Percentiles rank a stretch among this genome's conserved stretches.
phyloP scores from a whole-genome alignment of 2,888 invertebrate species.

The Philopedon plagiatum region DNA sequence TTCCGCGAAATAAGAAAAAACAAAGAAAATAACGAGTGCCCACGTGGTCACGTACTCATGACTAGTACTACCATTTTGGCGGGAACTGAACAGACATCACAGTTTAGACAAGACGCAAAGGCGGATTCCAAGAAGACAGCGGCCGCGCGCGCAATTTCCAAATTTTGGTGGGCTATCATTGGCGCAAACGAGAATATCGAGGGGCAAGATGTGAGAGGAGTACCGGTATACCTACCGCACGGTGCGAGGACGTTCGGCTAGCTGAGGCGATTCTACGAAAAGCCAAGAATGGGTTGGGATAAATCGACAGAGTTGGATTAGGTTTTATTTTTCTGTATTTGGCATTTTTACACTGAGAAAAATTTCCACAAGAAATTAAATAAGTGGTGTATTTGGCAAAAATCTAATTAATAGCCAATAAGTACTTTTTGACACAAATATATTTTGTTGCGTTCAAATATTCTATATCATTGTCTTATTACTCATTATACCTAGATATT shows the following conservation, averaged over 20 bases:
- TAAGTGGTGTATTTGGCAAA: too few relatives aligned
- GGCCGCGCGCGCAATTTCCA: slow-evolving; percentile 31
- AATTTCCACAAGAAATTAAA: too few relatives aligned
- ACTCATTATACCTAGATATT: too few relatives aligned
- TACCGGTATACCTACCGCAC: slow-evolving; percentile 36
- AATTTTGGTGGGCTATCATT: slow-evolving; percentile 38
- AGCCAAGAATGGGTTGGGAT: slow-evolving; percentile 10
- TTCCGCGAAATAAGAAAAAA: not conserved
- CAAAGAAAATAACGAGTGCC: slow-evolving; percentile 2
- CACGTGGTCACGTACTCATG: slow-evolving; percentile 33
- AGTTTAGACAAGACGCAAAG: slow-evolving; percentile 8
- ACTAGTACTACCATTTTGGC: slow-evolving; percentile 49
- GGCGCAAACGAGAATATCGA: slow-evolving; percentile 31
- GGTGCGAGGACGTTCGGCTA: not conserved
- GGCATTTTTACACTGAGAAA: too few relatives aligned
- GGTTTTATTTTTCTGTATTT: not conserved
- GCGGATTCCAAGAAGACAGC: slow-evolving; percentile 23
- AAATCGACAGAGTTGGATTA: slow-evolving; percentile 16
- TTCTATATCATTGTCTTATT: too few relatives aligned
- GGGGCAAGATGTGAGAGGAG: slow-evolving; percentile 2
- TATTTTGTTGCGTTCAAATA: too few relatives aligned
- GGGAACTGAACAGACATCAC: slow-evolving; percentile 37
- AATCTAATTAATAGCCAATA: too few relatives aligned
- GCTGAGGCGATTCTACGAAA: slow-evolving; percentile 33
- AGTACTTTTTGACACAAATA: too few relatives aligned